These are phyloP conservation scores for Melanotaenia trifasciata DNA, from an alignment of 2,797 vertebrate species.

Conservation along the genomic window DNA sequence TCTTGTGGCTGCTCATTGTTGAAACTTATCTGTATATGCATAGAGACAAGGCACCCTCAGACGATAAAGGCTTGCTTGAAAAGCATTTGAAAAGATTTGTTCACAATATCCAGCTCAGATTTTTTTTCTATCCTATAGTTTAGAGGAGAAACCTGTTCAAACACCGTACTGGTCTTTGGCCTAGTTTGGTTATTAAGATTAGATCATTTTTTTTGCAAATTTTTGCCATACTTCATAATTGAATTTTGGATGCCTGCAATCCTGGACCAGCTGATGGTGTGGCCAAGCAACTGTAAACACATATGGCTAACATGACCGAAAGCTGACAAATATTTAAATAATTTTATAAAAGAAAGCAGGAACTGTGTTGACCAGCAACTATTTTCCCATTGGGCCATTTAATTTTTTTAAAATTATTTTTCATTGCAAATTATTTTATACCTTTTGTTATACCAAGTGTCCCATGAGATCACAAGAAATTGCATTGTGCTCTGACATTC, in stretches of 20 bases:
- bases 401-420: not conserved
- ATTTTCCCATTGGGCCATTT: not conserved
- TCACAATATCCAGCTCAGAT: not conserved
- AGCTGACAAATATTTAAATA: not conserved
- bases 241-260: not conserved
- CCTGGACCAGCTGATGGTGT: not conserved
- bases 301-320: not conserved
- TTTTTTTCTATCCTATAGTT: not conserved
- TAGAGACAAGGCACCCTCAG: not conserved
- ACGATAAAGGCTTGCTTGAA: not conserved
- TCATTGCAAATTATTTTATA: too few relatives aligned
- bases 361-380: not conserved
- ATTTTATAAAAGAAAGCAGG: too few relatives aligned
- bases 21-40: slow-evolving; percentile 14
- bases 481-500: too few relatives aligned
- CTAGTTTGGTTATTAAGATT: not conserved
- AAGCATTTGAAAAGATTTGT: not conserved
- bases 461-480: too few relatives aligned
- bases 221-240: not conserved
- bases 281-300: not conserved
- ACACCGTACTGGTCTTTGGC: not conserved
- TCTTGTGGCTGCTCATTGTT: slow-evolving; percentile 40
- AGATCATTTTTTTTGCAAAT: not conserved
- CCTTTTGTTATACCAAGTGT: too few relatives aligned
- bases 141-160: not conserved